Conservation (phyloP, 2,797 vertebrate genomes). For the Chelidonichthys spinosus region DNA sequence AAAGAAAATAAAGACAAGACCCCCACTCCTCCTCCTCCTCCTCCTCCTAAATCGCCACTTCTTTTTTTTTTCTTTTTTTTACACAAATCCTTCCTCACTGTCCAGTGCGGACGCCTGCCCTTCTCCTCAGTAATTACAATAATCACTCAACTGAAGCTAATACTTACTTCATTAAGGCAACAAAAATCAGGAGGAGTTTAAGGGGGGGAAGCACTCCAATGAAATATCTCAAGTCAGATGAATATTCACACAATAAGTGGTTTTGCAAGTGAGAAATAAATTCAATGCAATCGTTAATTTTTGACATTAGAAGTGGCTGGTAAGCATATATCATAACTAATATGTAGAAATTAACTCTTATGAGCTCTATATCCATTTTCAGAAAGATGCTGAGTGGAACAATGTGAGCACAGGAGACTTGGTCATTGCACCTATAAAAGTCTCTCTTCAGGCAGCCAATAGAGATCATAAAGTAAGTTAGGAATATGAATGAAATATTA, state of each 20-base stretch:
- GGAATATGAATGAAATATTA: neutral
- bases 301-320: neutral
- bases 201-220: constrained; percentile 36
- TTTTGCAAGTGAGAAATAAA: constrained; percentile 36
- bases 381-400: neutral
- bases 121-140: constrained; percentile 76
- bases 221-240: constrained; percentile 46
- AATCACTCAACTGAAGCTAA: constrained; percentile 80
- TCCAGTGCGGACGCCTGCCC: constrained; percentile 54
- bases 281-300: constrained; percentile 17
- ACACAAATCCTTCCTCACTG: constrained; percentile 49
- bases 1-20: constrained; percentile 1
- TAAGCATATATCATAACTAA: constrained; percentile 3
- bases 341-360: neutral
- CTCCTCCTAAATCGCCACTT: constrained; percentile 30
- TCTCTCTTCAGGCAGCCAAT: neutral
- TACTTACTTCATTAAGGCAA: constrained; percentile 80
- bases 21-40: constrained; percentile 10
- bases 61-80: neutral
- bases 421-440: neutral
- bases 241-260: constrained; percentile 55
- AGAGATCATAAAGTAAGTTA: constrained; percentile 6
- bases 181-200: constrained; percentile 20
- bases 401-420: neutral
- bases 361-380: neutral